Evolutionary conservation across 2,888 invertebrate species (phyloP).

Genomic region (Oscheius sp.): DNA sequence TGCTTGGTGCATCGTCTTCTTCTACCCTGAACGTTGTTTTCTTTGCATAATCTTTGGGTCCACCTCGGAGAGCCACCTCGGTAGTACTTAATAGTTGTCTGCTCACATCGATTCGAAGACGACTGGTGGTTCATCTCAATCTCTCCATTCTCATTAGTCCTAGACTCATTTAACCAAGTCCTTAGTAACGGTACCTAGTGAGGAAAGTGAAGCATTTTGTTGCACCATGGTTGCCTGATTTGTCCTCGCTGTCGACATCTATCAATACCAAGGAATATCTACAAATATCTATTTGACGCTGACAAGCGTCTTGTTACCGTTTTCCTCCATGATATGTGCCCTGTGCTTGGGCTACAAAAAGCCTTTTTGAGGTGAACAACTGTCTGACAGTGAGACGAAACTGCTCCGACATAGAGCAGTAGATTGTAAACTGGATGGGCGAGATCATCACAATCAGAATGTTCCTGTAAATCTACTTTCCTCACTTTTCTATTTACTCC

Average conservation of each 20-base stretch:
- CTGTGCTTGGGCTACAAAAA: constrained; percentile 66
- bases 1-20: neutral
- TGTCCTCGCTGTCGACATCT: constrained; percentile 54
- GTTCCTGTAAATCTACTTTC: constrained; percentile 80
- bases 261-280: constrained; percentile 65
- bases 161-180: neutral
- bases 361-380: constrained; percentile 76
- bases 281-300: neutral
- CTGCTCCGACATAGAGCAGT: constrained; percentile 93
- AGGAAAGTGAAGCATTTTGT: constrained; percentile 11
- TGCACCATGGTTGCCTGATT: neutral
- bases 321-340: constrained; percentile 67
- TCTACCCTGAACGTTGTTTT: neutral
- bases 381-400: constrained; percentile 91
- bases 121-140: no score
- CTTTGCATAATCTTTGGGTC: no score
- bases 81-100: constrained; percentile 16
- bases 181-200: neutral
- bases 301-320: constrained; percentile 36
- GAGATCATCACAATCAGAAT: constrained; percentile 90
- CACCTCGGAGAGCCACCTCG: no score
- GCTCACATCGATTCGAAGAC: neutral
- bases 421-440: constrained; percentile 89
- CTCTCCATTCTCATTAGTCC: no score
- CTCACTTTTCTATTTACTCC: constrained; percentile 14